Base-by-base conservation (phyloP, 2,113 vertebrate species). In the Sorex araneus region DNA sequence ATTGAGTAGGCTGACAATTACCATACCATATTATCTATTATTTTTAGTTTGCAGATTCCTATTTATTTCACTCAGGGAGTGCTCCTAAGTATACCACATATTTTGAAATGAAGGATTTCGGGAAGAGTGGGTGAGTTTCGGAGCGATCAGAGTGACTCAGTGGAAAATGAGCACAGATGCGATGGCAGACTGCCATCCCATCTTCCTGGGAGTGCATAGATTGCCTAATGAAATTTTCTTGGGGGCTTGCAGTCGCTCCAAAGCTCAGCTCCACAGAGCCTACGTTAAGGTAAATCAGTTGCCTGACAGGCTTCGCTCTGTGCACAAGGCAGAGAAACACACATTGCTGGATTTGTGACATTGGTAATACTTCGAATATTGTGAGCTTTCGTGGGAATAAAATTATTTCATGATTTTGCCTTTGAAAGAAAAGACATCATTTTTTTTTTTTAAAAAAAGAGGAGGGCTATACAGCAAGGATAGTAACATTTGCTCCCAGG, bases 11-110 rank as follows among this genome's bases (percentile, higher is more conserved):
- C 76, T 73, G 95, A 94, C 86, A 92, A 95, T 96, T 86, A 96
- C 60, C 95, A 90, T 73, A 80, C 86, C 95, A 84, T 92, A 81
- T 97, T 90, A 95, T 91, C 92, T 95, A 96, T 96, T 96, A 94
- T 97, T 96, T 97, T 95, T 96, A 95, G 92, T 92, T 69, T 92
- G 79, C 83, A 90, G 79, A 93, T 92, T 90, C 89, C 92, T 96
- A 94, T 97, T 94, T 96, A 93, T 92, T 92, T 96, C 67, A 43
- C 67, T 57, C 67, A 30, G 69, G n/a, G 67, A 86, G 54, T 57
- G 94, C 45, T 93, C 90, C 77, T 84, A 83, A 78, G 89, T 85
- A 54, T 64, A 80, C 47, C 67, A 80, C 92, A 79, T 74, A 92
- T 83, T 95, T 86, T 88, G 89, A 84, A 94, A 84, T 67, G 70